Conservation (phyloP, 2,888 invertebrate genomes). For the Polyommatus iphigenia region DNA sequence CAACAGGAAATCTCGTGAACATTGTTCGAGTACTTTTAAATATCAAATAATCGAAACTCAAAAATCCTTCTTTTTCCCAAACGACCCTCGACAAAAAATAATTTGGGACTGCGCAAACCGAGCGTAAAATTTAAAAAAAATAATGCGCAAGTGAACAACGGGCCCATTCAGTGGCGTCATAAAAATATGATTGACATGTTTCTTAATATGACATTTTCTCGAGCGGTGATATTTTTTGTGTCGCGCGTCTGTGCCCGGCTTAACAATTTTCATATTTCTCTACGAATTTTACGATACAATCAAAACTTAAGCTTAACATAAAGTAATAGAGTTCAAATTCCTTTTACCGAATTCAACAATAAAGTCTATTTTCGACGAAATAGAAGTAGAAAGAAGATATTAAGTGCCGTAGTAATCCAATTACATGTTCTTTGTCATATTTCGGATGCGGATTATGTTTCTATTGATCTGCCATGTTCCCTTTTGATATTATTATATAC, state of each 20-base stretch:
- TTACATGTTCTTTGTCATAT: conserved; percentile 75
- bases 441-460: conserved; percentile 79
- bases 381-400: conserved; percentile 70
- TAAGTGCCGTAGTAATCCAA: conserved; percentile 76
- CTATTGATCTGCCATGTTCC: conserved; percentile 70
- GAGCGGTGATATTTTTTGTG: conserved; percentile 79
- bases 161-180: conserved; percentile 70
- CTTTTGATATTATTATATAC: conserved; percentile 63
- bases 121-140: conserved; percentile 73
- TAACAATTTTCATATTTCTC: conserved; percentile 38
- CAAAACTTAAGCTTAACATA: conserved; percentile 20
- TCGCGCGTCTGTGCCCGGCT: conserved; percentile 60
- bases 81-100: conserved; percentile 47
- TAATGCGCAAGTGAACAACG: conserved; percentile 75
- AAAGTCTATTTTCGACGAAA: conserved; percentile 30
- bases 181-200: conserved; percentile 81
- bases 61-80: conserved; percentile 45
- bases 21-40: conserved; percentile 58
- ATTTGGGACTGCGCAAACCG: conserved; percentile 61
- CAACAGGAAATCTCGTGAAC: conserved; percentile 61
- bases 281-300: conserved; percentile 35
- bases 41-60: conserved; percentile 50
- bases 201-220: conserved; percentile 79
- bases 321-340: not conserved
- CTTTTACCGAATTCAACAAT: not conserved